Conservation (phyloP, 2,797 vertebrate species). For the Myiotriccus ornatus region DNA sequence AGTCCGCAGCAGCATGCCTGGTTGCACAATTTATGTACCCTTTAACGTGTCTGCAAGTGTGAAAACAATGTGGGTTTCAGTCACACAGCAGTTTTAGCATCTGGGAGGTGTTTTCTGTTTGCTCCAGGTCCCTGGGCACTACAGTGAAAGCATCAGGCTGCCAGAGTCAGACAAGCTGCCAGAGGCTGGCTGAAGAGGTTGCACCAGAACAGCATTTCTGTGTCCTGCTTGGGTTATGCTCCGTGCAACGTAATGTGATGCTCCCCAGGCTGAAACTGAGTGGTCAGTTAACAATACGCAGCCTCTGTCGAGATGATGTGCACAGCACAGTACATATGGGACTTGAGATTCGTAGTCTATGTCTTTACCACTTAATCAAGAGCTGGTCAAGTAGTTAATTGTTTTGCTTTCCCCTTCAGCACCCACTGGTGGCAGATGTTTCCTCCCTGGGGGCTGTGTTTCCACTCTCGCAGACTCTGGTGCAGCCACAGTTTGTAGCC, state of each 20-base stretch:
- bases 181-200: not conserved
- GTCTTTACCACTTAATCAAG: not conserved
- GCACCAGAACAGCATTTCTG: accelerated
- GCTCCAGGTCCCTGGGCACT: not conserved
- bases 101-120: not conserved
- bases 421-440: not conserved
- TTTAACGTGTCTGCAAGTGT: not conserved
- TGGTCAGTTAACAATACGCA: not conserved
- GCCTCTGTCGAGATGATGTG: not conserved
- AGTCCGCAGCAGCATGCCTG: not conserved
- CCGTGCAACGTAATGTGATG: not conserved
- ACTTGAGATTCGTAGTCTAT: not conserved
- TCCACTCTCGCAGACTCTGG: not conserved
- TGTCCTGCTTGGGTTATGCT: not conserved
- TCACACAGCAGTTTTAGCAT: not conserved
- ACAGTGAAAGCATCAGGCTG: not conserved
- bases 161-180: not conserved
- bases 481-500: not conserved
- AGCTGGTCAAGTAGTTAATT: not conserved
- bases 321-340: accelerated
- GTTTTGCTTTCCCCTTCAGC: not conserved
- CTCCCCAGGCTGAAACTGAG: not conserved
- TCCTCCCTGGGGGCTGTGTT: not conserved
- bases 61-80: not conserved
- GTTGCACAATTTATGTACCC: not conserved